These are phyloP conservation scores for Egretta garzetta DNA, from an alignment of 2,113 vertebrate genomes.

Conservation along the genomic window DNA sequence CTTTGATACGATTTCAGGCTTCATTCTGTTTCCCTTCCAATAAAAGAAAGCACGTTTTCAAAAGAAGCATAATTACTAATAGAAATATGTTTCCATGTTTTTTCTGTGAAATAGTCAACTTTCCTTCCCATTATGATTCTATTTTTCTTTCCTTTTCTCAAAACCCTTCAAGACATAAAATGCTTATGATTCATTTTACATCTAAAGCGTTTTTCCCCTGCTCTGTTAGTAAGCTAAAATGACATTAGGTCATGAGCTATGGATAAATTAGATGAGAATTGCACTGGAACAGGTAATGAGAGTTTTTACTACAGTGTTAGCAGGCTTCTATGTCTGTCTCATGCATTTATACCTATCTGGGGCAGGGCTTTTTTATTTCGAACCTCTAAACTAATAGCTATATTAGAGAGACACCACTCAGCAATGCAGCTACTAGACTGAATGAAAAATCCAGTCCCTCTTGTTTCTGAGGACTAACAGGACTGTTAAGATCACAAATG, in stretches of 20 bases:
- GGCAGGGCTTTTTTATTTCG: background rate
- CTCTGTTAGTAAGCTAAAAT: background rate
- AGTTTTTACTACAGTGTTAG: background rate
- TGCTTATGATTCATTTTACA: background rate
- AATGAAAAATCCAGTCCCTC: background rate
- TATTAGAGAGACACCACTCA: background rate
- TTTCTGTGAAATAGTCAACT: background rate
- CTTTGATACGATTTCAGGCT: background rate
- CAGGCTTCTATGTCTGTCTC: background rate
- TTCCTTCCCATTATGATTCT: background rate
- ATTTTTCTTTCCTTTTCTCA: constrained; percentile 9
- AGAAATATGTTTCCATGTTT: background rate
- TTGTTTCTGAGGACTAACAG: background rate
- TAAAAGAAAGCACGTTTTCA: background rate
- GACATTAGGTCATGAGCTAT: background rate
- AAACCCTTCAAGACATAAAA: background rate
- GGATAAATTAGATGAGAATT: background rate
- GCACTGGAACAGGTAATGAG: background rate
- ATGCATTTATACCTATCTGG: background rate
- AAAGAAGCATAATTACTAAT: background rate
- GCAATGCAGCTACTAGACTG: background rate
- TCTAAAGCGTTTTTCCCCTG: background rate
- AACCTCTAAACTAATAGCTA: background rate
- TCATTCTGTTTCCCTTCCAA: background rate
- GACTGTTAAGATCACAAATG: background rate